These are phyloP conservation scores for Myotis pilosus DNA, from an alignment of 2,797 vertebrate genomes.

Conservation along the genomic window DNA sequence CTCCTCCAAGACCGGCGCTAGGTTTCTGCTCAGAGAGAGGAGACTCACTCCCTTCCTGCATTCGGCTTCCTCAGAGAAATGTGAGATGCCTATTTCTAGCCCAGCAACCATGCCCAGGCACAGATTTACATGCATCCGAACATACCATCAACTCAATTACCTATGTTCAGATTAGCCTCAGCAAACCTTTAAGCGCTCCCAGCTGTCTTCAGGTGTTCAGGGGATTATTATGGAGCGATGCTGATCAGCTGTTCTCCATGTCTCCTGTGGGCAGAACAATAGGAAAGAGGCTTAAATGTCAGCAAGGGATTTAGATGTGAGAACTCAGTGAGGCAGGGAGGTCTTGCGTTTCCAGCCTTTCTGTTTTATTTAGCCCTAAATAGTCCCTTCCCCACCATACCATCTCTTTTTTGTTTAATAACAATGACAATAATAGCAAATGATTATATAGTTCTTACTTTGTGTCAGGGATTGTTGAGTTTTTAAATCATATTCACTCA, in stretches of 20 bases:
- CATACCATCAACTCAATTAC: not conserved
- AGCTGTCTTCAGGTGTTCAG: slow-evolving; percentile 53
- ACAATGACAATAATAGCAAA: not conserved
- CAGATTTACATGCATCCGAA: not conserved
- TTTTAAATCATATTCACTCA: not conserved
- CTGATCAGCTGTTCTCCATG: not conserved
- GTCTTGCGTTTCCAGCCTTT: not conserved
- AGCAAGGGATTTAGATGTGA: slow-evolving; percentile 58
- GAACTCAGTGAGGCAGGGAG: slow-evolving; percentile 37
- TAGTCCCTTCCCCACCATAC: not conserved
- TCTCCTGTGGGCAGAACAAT: slow-evolving; percentile 50
- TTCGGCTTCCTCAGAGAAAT: not conserved
- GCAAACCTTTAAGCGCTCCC: not conserved
- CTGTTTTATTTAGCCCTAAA: not conserved
- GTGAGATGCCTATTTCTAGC: not conserved
- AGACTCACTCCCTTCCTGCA: not conserved
- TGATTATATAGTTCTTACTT: not conserved
- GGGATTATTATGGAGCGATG: slow-evolving; percentile 36
- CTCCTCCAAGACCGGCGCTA: not conserved
- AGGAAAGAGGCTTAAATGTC: slow-evolving; percentile 60
- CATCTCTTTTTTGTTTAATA: not conserved
- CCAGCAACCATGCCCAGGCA: not conserved
- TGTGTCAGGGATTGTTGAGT: not conserved
- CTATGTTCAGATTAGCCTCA: slow-evolving; percentile 8
- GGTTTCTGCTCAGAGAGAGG: not conserved